These are phyloP conservation scores for Daboia siamensis DNA, from an alignment of 2,113 vertebrate genomes.

Conservation along the genomic window DNA sequence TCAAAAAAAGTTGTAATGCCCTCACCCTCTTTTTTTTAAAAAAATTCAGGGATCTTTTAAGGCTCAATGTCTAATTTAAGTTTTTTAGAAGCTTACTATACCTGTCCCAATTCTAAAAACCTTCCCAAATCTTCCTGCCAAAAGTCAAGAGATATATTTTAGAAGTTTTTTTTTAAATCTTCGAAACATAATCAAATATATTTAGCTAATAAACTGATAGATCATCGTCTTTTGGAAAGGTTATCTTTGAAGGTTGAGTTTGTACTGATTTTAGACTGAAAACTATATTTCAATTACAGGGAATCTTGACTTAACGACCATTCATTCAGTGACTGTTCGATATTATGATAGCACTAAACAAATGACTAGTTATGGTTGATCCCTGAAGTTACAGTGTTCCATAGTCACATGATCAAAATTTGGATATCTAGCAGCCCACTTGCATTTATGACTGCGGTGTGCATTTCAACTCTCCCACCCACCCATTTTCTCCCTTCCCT, in stretches of 20 bases:
- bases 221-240: not conserved
- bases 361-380: not conserved
- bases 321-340: not conserved
- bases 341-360: not conserved
- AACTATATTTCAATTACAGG: not conserved
- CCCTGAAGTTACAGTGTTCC: not conserved
- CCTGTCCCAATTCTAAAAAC: not conserved
- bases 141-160: not conserved
- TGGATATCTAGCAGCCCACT: not conserved
- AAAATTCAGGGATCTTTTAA: not conserved
- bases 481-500: not conserved
- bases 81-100: not conserved
- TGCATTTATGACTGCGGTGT: not conserved
- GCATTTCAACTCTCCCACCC: not conserved
- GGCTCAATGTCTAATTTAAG: not conserved
- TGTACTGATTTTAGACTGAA: not conserved
- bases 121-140: not conserved
- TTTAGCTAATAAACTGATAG: not conserved
- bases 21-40: not conserved
- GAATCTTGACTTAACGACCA: not conserved
- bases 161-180: not conserved
- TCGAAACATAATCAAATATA: not conserved
- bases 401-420: not conserved
- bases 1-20: not conserved
- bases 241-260: not conserved